Percentiles rank a stretch among this genome's conserved stretches.
phyloP scores from a whole-genome alignment of 2,797 vertebrate species.

The Labroides dimidiatus region DNA sequence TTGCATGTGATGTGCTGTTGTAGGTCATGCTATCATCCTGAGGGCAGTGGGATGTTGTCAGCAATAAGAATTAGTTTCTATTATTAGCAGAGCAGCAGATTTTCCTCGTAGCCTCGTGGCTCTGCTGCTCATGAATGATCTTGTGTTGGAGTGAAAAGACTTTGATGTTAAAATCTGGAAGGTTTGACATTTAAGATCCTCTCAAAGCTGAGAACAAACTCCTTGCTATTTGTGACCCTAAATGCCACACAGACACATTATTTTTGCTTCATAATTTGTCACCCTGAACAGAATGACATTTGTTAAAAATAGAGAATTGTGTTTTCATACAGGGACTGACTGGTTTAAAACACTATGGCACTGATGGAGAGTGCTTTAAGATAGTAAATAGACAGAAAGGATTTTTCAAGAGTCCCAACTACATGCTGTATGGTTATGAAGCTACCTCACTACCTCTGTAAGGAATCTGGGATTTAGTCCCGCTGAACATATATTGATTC shows the following conservation, averaged over 20 bases:
- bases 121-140: conserved; percentile 41
- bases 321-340: too few relatives aligned
- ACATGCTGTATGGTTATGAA: too few relatives aligned
- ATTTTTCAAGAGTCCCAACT: too few relatives aligned
- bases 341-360: too few relatives aligned
- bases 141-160: conserved; percentile 13
- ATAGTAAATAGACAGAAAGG: too few relatives aligned
- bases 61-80: conserved; percentile 65
- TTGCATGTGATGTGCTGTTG: conserved; percentile 54
- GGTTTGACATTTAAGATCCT: conserved; percentile 17
- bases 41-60: conserved; percentile 62
- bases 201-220: neutral
- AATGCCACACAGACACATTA: neutral
- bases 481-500: too few relatives aligned
- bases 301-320: neutral
- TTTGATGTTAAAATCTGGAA: conserved; percentile 2
- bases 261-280: neutral
- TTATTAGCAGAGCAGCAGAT: conserved; percentile 65
- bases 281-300: neutral
- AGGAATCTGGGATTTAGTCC: too few relatives aligned
- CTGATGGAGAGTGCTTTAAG: too few relatives aligned
- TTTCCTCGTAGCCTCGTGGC: conserved; percentile 37
- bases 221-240: neutral
- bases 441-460: too few relatives aligned
- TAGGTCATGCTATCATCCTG: conserved; percentile 70